A percentile compares a stretch with the other conserved stretches of the same genome.
These are phyloP conservation scores for Andrena hattorfiana DNA, from an alignment of 2,888 invertebrate species.

Conservation along the genomic window DNA sequence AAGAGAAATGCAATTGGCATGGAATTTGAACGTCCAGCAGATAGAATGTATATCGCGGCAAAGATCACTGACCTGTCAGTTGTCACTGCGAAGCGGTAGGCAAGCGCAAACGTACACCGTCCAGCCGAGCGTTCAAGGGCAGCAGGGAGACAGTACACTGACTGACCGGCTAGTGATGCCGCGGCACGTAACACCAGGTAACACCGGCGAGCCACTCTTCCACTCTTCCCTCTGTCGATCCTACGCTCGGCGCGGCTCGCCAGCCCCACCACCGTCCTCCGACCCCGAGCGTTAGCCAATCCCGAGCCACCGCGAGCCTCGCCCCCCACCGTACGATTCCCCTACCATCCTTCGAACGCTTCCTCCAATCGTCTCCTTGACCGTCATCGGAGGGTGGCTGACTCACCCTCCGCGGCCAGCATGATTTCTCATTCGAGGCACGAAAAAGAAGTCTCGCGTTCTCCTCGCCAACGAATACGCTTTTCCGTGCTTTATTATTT, in stretches of 20 bases:
- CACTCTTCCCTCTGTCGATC: slow-evolving; percentile 45
- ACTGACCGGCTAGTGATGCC: slow-evolving; percentile 73
- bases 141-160: slow-evolving; percentile 75
- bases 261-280: slow-evolving; percentile 45
- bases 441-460: slow-evolving; percentile 38
- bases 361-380: slow-evolving; percentile 68
- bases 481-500: slow-evolving; percentile 16
- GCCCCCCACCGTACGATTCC: background rate
- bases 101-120: slow-evolving; percentile 59
- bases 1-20: background rate
- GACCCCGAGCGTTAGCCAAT: slow-evolving; percentile 57
- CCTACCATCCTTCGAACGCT: slow-evolving; percentile 21
- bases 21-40: slow-evolving; percentile 7
- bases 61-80: slow-evolving; percentile 78
- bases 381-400: slow-evolving; percentile 69
- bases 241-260: slow-evolving; percentile 12
- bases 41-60: slow-evolving; percentile 22
- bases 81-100: slow-evolving; percentile 63
- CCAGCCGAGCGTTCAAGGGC: slow-evolving; percentile 72
- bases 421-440: slow-evolving; percentile 55
- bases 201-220: slow-evolving; percentile 57
- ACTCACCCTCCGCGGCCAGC: slow-evolving; percentile 61
- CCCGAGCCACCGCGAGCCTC: background rate
- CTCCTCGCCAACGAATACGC: background rate
- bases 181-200: slow-evolving; percentile 73